Base-by-base conservation (phyloP, 2,888 invertebrate species). In the Dendrolimus pini region DNA sequence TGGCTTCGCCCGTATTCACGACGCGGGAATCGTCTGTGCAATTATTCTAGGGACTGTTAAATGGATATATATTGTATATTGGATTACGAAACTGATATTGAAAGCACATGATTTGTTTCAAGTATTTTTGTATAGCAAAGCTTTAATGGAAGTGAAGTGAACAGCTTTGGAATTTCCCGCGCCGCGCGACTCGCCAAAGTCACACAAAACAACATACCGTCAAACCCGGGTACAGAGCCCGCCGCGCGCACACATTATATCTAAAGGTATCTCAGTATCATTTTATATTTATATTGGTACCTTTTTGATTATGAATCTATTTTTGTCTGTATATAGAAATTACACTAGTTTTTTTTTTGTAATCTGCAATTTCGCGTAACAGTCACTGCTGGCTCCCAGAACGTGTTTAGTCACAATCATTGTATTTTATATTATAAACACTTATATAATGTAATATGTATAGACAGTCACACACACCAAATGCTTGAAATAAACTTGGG, bases 261-360 rank as follows among this genome's bases (percentile, higher is more conserved):
- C 88, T 89, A 88, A 74, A 85, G 80, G 85, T 89, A 86, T 85
- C 80, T 82, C 83, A 80, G 85, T 89, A 86, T 85, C 80, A 82
- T 83, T 83, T 82, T 81, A 85, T 82, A 87, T 87, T 89, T 90
- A 91, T 90, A 89, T 94, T 94, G 94, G 94, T 94, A 94, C 94
- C 91, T 94, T 93, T 87, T 94, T 92, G 92, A 93, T 93, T 93
- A 92, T 91, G 90, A 89, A 85, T 87, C 91, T 92, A 93, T 92
- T 89, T 85, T 84, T 88, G 77, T 89, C 81, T 78, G 89, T 92
- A 77, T 92, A 77, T 78, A 92, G 90, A 91, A 91, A 91, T 91
- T 92, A 92, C 89, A 80, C 91, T 92, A 91, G 82, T 79, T 87
- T 87, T 79, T 87, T 87, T 80, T 77, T 78, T 72, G 70, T 83